Percentiles rank a stretch among this genome's conserved stretches.
phyloP scores from a whole-genome alignment of 2,113 vertebrate species.

The Verasper variegatus region DNA sequence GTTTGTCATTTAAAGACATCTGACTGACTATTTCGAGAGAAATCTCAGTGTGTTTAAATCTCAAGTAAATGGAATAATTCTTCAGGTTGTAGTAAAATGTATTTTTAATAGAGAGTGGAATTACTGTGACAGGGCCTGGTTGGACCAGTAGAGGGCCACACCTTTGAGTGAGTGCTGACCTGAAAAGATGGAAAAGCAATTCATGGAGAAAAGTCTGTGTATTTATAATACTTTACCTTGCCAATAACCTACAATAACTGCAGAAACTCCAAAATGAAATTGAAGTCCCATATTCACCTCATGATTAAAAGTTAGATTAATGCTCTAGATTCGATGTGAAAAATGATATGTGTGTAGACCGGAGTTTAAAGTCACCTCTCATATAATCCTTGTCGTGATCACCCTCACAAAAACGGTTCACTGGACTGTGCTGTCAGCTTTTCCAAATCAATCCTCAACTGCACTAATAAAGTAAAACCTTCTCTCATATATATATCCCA shows the following conservation, averaged over 20 bases:
- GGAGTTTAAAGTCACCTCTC: background rate
- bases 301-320: background rate
- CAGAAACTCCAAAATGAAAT: background rate
- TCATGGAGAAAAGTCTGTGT: too few species aligned
- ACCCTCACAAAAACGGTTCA: background rate
- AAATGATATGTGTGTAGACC: too few species aligned
- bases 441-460: background rate
- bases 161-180: slow-evolving; percentile 23
- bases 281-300: background rate
- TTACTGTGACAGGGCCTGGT: slow-evolving; percentile 28
- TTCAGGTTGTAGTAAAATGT: too few species aligned
- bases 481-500: slow-evolving; percentile 31
- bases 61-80: too few species aligned
- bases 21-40: background rate
- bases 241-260: too few species aligned
- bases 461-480: slow-evolving; percentile 14
- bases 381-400: background rate
- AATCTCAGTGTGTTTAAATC: background rate
- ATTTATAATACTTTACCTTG: background rate
- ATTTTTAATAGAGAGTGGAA: background rate
- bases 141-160: slow-evolving; percentile 68
- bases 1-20: background rate
- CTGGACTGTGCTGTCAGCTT: background rate
- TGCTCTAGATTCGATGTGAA: too few species aligned
- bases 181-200: background rate